Percentiles rank a stretch among this genome's conserved stretches.
These are phyloP conservation scores for Ceratina australensis DNA, from an alignment of 1,140 invertebrate genomes.

Conservation along the genomic window DNA sequence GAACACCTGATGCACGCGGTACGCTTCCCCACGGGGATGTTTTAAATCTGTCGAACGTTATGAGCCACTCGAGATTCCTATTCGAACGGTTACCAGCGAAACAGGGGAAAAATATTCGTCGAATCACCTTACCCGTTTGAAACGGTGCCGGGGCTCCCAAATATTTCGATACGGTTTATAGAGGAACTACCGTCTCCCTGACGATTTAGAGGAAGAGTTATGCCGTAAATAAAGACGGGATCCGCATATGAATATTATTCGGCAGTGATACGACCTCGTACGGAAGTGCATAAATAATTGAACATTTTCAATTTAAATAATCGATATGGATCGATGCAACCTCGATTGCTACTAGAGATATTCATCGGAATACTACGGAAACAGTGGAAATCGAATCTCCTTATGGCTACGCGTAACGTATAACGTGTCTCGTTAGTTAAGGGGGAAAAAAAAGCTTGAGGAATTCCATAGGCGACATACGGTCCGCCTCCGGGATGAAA, in stretches of 20 bases:
- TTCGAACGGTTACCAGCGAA: neutral
- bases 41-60: neutral
- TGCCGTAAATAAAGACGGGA: too few species aligned
- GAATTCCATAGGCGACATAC: slow-evolving; percentile 44
- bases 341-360: too few species aligned
- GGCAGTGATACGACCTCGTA: too few species aligned
- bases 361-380: too few species aligned
- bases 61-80: neutral
- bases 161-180: too few species aligned
- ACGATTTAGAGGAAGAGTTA: too few species aligned
- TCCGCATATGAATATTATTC: too few species aligned
- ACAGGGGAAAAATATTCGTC: neutral
- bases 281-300: too few species aligned
- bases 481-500: slow-evolving; percentile 54
- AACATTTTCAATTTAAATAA: too few species aligned
- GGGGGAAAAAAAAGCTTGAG: neutral
- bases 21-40: neutral
- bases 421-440: neutral
- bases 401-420: neutral
- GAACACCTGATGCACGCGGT: slow-evolving; percentile 12
- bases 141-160: too few species aligned
- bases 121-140: neutral
- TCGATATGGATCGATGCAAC: too few species aligned
- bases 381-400: neutral
- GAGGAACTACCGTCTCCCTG: too few species aligned